These are phyloP conservation scores for Lordiphosa andalusiaca DNA, from an alignment of 2,888 invertebrate species.

Conservation along the genomic window DNA sequence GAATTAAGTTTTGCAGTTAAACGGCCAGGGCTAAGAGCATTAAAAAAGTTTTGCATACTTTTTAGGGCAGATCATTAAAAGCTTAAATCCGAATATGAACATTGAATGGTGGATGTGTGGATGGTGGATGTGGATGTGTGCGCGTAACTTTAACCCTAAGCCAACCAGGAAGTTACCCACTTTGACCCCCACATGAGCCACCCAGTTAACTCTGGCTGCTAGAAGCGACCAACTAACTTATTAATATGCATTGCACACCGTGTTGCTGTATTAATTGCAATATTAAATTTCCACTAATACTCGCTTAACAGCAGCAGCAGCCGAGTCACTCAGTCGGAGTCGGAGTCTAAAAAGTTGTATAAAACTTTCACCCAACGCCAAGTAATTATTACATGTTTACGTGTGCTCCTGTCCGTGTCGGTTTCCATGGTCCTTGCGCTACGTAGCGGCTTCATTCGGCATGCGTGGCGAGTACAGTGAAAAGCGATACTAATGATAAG, in stretches of 20 bases:
- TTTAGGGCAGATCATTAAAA: conserved; percentile 49
- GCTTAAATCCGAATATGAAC: conserved; percentile 64
- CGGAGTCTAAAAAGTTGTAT: conserved; percentile 27
- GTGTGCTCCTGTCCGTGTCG: conserved; percentile 25
- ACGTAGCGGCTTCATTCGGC: conserved; percentile 47
- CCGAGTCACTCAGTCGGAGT: conserved; percentile 17
- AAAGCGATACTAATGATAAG: conserved; percentile 79
- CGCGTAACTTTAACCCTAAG: conserved; percentile 38
- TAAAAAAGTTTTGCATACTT: conserved; percentile 50
- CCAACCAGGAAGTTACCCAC: conserved; percentile 51
- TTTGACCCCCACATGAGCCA: no score
- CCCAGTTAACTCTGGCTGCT: conserved; percentile 51
- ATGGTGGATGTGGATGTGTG: conserved; percentile 18
- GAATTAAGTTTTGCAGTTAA: conserved; percentile 68
- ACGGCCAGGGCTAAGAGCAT: conserved; percentile 67
- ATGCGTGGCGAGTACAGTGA: conserved; percentile 61
- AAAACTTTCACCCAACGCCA: conserved; percentile 50
- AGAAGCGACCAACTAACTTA: conserved; percentile 60
- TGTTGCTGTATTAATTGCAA: conserved; percentile 75
- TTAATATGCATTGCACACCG: conserved; percentile 75
- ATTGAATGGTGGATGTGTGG: conserved; percentile 50
- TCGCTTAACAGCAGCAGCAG: conserved; percentile 51
- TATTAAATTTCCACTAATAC: conserved; percentile 75
- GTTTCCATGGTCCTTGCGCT: conserved; percentile 22
- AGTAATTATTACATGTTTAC: conserved; percentile 70